Evolutionary conservation across 2,888 invertebrate species (phyloP).

Genomic region (Ceriagrion tenellum): DNA sequence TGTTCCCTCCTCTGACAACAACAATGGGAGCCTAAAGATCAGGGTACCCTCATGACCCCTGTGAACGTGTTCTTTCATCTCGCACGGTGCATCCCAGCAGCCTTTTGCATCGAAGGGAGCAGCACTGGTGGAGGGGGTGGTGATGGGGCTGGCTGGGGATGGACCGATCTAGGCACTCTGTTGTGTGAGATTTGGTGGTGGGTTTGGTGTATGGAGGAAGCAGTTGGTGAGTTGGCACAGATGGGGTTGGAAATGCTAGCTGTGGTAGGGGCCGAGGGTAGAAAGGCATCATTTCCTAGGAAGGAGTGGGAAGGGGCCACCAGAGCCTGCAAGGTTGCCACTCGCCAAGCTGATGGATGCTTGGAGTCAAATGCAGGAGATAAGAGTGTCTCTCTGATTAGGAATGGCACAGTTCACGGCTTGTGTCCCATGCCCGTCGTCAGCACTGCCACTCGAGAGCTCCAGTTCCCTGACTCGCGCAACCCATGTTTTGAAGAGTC

Average conservation of each 20-base stretch:
- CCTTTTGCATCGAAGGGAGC: background rate
- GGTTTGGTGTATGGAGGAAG: background rate
- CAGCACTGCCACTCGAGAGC: background rate
- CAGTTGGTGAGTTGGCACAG: background rate
- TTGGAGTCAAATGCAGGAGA: background rate
- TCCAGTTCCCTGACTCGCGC: background rate
- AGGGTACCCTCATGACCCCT: conserved; percentile 59
- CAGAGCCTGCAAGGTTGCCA: background rate
- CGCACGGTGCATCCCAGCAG: background rate
- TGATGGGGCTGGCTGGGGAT: background rate
- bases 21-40: conserved; percentile 79
- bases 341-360: background rate
- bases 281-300: background rate
- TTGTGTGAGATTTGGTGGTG: conserved; percentile 16
- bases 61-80: conserved; percentile 26
- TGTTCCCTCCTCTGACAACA: conserved; percentile 93
- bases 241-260: background rate
- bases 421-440: background rate
- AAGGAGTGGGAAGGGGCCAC: background rate
- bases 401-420: background rate
- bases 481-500: conserved; percentile 27
- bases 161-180: conserved; percentile 11
- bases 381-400: background rate
- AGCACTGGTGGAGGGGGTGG: conserved; percentile 25
- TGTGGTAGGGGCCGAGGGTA: background rate